These are phyloP conservation scores for Trichonephila clavipes DNA, from an alignment of 1,140 invertebrate genomes.

Conservation along the genomic window DNA sequence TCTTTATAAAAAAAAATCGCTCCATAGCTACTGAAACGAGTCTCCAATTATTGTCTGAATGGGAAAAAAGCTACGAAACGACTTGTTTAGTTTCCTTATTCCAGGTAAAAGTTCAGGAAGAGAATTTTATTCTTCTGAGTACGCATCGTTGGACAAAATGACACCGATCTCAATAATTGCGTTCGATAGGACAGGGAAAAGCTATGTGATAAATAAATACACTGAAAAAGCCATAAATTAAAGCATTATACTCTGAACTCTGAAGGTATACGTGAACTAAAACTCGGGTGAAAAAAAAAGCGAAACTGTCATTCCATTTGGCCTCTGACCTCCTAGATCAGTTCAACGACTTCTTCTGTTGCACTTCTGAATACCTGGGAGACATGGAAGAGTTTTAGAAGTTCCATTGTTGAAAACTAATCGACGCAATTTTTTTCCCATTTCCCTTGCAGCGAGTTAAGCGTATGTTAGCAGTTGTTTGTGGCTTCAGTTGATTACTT, in stretches of 20 bases:
- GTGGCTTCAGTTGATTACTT: constrained; percentile 40
- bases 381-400: constrained; percentile 26
- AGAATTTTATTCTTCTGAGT: background rate
- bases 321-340: constrained; percentile 41
- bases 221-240: constrained; percentile 40
- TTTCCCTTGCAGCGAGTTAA: background rate
- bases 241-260: constrained; percentile 15
- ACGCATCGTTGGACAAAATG: constrained; percentile 55
- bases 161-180: constrained; percentile 38
- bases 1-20: background rate
- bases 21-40: background rate
- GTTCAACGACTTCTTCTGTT: constrained; percentile 37
- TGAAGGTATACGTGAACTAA: background rate
- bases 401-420: constrained; percentile 48
- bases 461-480: background rate
- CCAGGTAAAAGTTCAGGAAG: constrained; percentile 60
- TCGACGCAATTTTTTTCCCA: background rate
- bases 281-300: constrained; percentile 17
- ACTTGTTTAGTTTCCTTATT: constrained; percentile 34
- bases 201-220: constrained; percentile 5
- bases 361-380: constrained; percentile 26
- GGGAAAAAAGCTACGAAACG: constrained; percentile 8
- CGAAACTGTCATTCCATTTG: constrained; percentile 33
- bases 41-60: background rate
- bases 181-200: constrained; percentile 17